These are phyloP conservation scores for Protosalanx chinensis DNA, from an alignment of 2,797 vertebrate species.

Conservation along the genomic window DNA sequence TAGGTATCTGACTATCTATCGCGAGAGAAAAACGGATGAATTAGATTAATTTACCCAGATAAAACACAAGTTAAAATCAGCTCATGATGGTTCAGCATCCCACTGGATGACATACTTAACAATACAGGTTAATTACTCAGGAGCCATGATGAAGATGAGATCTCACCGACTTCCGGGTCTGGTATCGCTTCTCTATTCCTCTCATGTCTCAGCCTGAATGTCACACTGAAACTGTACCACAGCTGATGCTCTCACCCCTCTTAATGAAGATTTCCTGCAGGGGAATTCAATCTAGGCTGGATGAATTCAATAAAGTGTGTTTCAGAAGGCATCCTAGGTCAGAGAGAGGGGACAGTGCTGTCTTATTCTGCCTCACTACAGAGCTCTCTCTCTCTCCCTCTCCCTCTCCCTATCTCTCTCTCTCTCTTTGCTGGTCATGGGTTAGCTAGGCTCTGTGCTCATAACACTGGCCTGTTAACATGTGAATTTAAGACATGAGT, in stretches of 20 bases:
- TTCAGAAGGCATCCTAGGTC: constrained; percentile 1
- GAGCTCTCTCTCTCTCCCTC: too few species aligned
- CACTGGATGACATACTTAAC: not conserved
- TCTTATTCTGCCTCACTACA: too few species aligned
- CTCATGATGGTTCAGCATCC: not conserved
- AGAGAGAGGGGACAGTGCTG: not conserved
- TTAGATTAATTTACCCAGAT: not conserved
- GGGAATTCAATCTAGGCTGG: constrained; percentile 39
- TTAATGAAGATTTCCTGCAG: constrained; percentile 20
- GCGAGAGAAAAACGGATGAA: not conserved
- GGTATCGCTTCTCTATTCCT: too few species aligned
- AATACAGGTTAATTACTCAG: not conserved
- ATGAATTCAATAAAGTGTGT: constrained; percentile 50
- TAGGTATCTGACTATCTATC: too few species aligned
- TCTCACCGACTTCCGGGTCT: not conserved
- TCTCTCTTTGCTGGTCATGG: not conserved
- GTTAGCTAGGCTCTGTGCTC: not conserved
- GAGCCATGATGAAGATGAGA: not conserved
- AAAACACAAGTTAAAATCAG: not conserved
- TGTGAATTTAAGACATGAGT: not conserved
- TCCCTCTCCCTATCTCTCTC: too few species aligned
- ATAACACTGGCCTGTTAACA: not conserved
- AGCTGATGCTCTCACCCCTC: constrained; percentile 21
- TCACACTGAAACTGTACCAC: not conserved
- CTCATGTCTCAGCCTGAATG: too few species aligned